Percentiles rank a stretch among this genome's conserved stretches.
These are phyloP conservation scores for Rhadinocentrus ornatus DNA, from an alignment of 2,797 vertebrate species.

Conservation along the genomic window DNA sequence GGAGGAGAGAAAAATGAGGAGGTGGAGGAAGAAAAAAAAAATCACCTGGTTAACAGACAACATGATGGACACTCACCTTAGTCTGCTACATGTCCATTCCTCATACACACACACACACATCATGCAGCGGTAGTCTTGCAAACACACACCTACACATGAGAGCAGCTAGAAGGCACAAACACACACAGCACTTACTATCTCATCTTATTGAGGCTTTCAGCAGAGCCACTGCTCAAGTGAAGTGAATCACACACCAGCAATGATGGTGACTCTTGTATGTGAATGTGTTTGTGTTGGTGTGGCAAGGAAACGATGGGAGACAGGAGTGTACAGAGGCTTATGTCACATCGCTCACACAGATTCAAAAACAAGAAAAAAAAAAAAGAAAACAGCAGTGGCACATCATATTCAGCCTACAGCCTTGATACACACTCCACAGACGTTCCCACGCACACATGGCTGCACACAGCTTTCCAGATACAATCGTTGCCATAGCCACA, in stretches of 20 bases:
- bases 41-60: slow-evolving; percentile 49
- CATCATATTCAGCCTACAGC: slow-evolving; percentile 21
- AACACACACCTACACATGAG: slow-evolving; percentile 49
- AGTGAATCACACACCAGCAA: slow-evolving; percentile 63
- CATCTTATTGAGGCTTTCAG: slow-evolving; percentile 81
- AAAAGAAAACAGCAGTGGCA: slow-evolving; percentile 22
- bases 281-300: slow-evolving; percentile 7
- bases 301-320: slow-evolving; percentile 19
- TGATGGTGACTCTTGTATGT: slow-evolving; percentile 27
- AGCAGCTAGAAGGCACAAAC: slow-evolving; percentile 47
- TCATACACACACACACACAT: slow-evolving; percentile 8
- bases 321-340: slow-evolving; percentile 32
- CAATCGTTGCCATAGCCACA: slow-evolving; percentile 59
- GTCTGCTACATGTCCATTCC: slow-evolving; percentile 29
- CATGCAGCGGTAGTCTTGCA: slow-evolving; percentile 24
- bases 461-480: slow-evolving; percentile 15
- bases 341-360: slow-evolving; percentile 29
- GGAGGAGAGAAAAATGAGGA: slow-evolving; percentile 31
- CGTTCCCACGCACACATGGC: slow-evolving; percentile 29
- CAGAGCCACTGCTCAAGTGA: slow-evolving; percentile 55
- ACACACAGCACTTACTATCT: slow-evolving; percentile 72
- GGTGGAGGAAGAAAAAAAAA: slow-evolving; percentile 19
- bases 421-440: slow-evolving; percentile 31
- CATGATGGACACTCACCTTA: slow-evolving; percentile 45
- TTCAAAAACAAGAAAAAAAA: slow-evolving; percentile 8